Base-by-base conservation (phyloP, 2,888 invertebrate genomes). In the Monoplex corrugatus region DNA sequence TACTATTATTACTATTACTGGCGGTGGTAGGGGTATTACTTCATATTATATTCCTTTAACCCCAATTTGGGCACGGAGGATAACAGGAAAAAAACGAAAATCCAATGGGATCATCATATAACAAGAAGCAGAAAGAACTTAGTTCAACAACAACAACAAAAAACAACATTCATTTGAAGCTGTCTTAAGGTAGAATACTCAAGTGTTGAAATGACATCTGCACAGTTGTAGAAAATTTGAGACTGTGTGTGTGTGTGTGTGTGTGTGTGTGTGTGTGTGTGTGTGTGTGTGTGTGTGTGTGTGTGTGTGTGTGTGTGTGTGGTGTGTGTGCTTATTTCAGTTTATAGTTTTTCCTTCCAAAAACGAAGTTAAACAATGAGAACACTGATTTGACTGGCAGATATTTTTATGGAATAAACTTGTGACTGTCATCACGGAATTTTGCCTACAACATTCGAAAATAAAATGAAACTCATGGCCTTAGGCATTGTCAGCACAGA, bases 191-290 rank as follows among this genome's bases (percentile, higher is more conserved):
- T 57, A 57, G 57, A 16, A 28, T 28, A 5, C 10, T 5, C 19
- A 23, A 28, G 57, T 23, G 16, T 2, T 57, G 10, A 23, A 57
- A 57, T 10, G 57, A 2, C 44, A 19, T 50, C 32, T 35, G 50
- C 40, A 44, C 40, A 44, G n/a, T n/a, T n/a, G 45, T n/a, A 44
- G 8, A 44, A 6, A 44, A 6, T 43, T n/a, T 32, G 23, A n/a
- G 6, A 50, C 32, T 50, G 10, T 16, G 85, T 50, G 85, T 68
- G 68, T 68, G 68, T 68, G 68, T 68, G 50, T 68, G 68, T 68
- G 68, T 63, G 63, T 63, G 63, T 63, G 8, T 6, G 8, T 63
- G 63, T 23, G 63, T 63, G 19, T 23, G 63, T 63, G 5, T 23
- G 8, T 63, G 5, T 63, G 63, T 63, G 19, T 63, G 63, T 63